Evolutionary conservation across 2,797 vertebrate genomes (phyloP).

Genomic region (Otus scops): DNA sequence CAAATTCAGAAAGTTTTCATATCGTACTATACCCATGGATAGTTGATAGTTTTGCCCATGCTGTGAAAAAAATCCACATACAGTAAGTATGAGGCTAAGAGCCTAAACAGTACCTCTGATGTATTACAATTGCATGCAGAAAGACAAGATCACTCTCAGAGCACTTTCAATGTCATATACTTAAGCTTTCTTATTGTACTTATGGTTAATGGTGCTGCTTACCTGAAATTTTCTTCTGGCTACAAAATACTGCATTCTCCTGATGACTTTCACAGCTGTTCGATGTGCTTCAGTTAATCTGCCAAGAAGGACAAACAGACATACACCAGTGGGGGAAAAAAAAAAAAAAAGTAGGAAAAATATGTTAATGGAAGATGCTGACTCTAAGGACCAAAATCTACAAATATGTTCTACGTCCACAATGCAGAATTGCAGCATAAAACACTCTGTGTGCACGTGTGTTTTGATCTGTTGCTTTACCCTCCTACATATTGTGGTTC

Average conservation of each 20-base stretch:
- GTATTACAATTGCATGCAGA: not conserved
- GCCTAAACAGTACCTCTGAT: not conserved
- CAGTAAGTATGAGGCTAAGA: not conserved
- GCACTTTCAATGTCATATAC: not conserved
- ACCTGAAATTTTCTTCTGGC: slow-evolving; percentile 91
- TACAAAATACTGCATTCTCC: slow-evolving; percentile 91
- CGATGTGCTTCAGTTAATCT: slow-evolving; percentile 86
- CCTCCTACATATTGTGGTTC: not conserved
- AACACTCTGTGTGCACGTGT: too few species aligned
- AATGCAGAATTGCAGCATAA: not conserved
- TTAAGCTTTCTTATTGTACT: not conserved
- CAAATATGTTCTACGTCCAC: not conserved
- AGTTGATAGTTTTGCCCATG: not conserved
- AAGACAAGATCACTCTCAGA: not conserved
- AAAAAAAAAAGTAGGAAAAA: not conserved
- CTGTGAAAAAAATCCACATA: not conserved
- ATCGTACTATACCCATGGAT: rapidly evolving
- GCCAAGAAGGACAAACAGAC: slow-evolving; percentile 15
- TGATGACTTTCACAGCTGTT: slow-evolving; percentile 87
- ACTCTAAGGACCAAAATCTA: not conserved
- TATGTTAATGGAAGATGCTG: not conserved
- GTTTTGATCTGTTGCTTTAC: not conserved
- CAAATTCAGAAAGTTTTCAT: not conserved
- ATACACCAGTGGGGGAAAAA: not conserved
- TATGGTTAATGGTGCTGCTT: not conserved